Base-by-base conservation (phyloP, 2,888 invertebrate species). In the Aporophyla nigra region DNA sequence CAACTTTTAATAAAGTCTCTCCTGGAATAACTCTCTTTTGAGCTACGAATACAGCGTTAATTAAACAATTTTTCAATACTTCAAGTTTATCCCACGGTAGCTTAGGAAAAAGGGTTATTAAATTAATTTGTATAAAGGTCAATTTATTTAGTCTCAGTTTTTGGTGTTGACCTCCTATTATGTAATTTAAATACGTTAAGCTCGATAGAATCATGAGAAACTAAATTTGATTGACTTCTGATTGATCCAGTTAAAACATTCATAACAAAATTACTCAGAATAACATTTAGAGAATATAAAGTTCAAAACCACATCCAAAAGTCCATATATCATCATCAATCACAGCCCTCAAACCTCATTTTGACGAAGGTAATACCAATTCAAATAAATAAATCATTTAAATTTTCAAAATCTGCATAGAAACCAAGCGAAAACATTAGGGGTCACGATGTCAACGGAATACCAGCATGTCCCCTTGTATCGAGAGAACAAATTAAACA, bases 1-100 rank as follows among this genome's bases (percentile, higher is more conserved):
- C 90, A 94, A 94, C 93, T 95, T 95, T 94, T 94, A 93, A 94
- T 95, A 94, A 94, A 95, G 92, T 93, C 71, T 51, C 71, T 78
- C 51, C 63, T 71, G 78, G 66, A 83, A 82, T 82, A 76, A 85
- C 68, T 85, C 69, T 81, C 70, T 83, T 80, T 80, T 58, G 71
- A 85, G 65, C 82, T 78, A 74, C 46, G 71, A 67, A 81, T 81
- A 76, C 74, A 65, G 66, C 51, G 69, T 65, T 75, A 74, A 77
- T 86, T 78, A 74, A 74, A 77, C 40, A 74, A 69, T 78, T 78
- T 78, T 76, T 70, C 49, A 59, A 74, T 70, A 54, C 61, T 74
- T 59, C 49, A 54, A 80, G 27, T 71, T 76, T 54, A 54, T 73
- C 69, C 62, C 58, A 62, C 53, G 58, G 12, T 61, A 16, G 21